Percentiles rank a stretch among this genome's conserved stretches.
Evolutionary conservation across 2,113 vertebrate species (phyloP).

Genomic region (Lepus timidus): DNA sequence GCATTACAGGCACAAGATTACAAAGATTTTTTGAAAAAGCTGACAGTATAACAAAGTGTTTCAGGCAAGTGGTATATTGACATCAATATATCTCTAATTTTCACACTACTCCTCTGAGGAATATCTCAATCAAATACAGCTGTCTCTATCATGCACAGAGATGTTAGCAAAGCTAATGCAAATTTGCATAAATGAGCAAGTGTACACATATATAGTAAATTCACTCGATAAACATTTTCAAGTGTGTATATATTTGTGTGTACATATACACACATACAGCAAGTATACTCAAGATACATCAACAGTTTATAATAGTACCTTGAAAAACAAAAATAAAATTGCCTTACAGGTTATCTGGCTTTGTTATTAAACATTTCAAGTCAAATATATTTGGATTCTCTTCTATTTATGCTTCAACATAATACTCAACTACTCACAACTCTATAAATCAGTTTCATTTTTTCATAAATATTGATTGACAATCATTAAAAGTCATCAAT

Average conservation of each 20-base stretch:
- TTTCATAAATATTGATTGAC: neutral
- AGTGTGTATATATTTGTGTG: neutral
- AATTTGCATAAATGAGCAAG: neutral
- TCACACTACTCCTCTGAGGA: slow-evolving; percentile 60
- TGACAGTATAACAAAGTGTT: slow-evolving; percentile 71
- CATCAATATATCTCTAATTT: slow-evolving; percentile 73
- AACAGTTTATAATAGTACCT: slow-evolving; percentile 38
- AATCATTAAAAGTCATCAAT: slow-evolving; percentile 46
- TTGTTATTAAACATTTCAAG: neutral
- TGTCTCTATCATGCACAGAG: slow-evolving; percentile 70
- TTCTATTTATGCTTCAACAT: slow-evolving; percentile 25
- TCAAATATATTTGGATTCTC: neutral
- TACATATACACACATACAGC: slow-evolving; percentile 61
- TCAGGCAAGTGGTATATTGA: slow-evolving; percentile 74
- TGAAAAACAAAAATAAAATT: slow-evolving; percentile 49
- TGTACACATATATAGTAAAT: neutral
- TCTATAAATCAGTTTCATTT: slow-evolving; percentile 12
- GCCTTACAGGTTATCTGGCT: slow-evolving; percentile 61
- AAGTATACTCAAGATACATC: slow-evolving; percentile 34
- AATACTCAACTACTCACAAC: neutral
- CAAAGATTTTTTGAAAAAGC: slow-evolving; percentile 62
- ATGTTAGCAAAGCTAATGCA: slow-evolving; percentile 12
- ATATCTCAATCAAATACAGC: slow-evolving; percentile 52
- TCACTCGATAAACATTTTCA: neutral
- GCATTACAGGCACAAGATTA: slow-evolving; percentile 66